Conservation (phyloP, 2,888 invertebrate genomes). For the Phania funesta region DNA sequence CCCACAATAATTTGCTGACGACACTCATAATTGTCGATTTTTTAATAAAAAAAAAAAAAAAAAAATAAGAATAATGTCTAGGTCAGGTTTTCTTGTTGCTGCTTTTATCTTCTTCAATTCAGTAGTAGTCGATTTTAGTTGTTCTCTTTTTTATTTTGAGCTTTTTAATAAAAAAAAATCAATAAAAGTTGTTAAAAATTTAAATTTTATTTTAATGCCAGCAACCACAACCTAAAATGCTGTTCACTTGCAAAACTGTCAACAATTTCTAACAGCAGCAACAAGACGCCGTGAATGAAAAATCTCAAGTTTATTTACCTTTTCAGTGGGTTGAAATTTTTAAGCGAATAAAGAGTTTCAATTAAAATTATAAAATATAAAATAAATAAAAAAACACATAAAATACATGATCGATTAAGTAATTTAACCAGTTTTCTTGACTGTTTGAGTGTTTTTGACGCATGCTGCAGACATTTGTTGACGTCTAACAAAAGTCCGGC, state of each 20-base stretch:
- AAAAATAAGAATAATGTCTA: slow-evolving; percentile 35
- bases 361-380: not conserved
- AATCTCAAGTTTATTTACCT: no score
- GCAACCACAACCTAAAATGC: no score
- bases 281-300: no score
- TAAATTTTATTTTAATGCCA: no score
- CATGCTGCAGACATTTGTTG: not conserved
- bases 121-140: not conserved
- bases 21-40: slow-evolving; percentile 38
- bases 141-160: not conserved
- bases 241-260: no score
- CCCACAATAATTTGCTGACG: not conserved
- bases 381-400: slow-evolving; percentile 10
- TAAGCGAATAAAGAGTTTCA: not conserved
- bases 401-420: slow-evolving; percentile 4
- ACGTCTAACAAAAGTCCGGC: not conserved
- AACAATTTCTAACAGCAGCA: no score
- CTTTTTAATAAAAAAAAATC: not conserved
- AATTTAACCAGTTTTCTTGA: slow-evolving; percentile 36
- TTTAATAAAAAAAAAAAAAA: not conserved
- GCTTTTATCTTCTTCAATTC: not conserved
- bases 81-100: slow-evolving; percentile 35
- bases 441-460: slow-evolving; percentile 5
- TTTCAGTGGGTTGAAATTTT: no score
- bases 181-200: no score